Evolutionary conservation across 2,888 invertebrate species (phyloP).

Genomic region (Meloe dianella): DNA sequence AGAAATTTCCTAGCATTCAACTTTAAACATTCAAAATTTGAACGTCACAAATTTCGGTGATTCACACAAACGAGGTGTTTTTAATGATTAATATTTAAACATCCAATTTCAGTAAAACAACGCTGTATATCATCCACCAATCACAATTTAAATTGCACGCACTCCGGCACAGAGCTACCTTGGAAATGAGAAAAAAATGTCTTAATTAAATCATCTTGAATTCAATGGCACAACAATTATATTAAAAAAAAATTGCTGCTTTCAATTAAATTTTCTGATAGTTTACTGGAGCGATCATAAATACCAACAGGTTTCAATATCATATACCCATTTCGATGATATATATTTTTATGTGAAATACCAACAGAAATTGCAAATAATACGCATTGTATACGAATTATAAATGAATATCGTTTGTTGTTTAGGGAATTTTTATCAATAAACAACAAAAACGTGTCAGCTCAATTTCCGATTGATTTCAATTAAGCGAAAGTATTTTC

Average conservation of each 20-base stretch:
- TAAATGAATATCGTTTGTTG: not conserved
- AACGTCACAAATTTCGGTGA: too few relatives aligned
- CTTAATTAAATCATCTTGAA: too few relatives aligned
- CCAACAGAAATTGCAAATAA: not conserved
- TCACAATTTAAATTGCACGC: too few relatives aligned
- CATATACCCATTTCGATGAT: not conserved
- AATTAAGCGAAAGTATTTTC: not conserved
- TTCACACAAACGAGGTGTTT: too few relatives aligned
- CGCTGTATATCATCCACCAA: too few relatives aligned
- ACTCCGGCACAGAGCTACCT: too few relatives aligned
- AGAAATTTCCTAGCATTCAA: conserved; percentile 24
- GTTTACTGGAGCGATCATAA: not conserved
- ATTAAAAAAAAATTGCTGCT: not conserved
- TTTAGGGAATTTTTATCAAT: too few relatives aligned
- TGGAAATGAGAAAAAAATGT: too few relatives aligned
- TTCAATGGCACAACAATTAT: too few relatives aligned
- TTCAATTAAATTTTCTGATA: not conserved
- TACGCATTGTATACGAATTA: not conserved
- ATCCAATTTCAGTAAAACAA: conserved; percentile 21
- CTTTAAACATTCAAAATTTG: not conserved
- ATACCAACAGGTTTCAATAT: not conserved
- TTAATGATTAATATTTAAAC: conserved; percentile 25
- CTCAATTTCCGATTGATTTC: not conserved
- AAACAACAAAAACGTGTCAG: not conserved
- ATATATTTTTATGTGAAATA: not conserved